Conservation (phyloP, 2,797 vertebrate species). For the Schizopygopsis malacanthus region DNA sequence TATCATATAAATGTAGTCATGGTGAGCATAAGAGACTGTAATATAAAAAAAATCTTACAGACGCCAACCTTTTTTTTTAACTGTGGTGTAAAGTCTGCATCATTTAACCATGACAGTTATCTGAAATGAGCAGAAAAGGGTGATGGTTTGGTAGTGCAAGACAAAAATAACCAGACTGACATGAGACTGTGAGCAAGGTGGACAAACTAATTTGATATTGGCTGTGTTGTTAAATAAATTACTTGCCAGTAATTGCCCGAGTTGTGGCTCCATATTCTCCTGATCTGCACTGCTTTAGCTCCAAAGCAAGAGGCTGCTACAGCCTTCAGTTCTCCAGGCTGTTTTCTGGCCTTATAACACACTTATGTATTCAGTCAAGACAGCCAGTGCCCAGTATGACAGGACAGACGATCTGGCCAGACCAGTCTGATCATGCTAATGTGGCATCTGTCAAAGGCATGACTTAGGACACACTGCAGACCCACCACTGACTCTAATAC, state of each 20-base stretch:
- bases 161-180: neutral
- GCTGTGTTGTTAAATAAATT: conserved; percentile 15
- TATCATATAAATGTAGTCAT: neutral
- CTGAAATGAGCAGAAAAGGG: neutral
- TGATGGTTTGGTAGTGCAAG: neutral
- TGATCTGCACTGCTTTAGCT: conserved; percentile 13
- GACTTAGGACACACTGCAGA: conserved; percentile 43
- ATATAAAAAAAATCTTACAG: neutral
- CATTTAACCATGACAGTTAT: neutral
- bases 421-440: conserved; percentile 57
- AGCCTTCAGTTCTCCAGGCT: conserved; percentile 23
- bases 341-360: conserved; percentile 23
- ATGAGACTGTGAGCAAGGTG: neutral
- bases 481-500: conserved; percentile 43
- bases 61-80: neutral
- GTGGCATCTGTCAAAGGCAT: conserved; percentile 54
- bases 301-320: neutral
- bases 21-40: neutral
- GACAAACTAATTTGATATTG: neutral
- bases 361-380: conserved; percentile 45
- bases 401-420: conserved; percentile 35
- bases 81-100: neutral
- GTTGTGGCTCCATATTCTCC: neutral
- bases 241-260: neutral
- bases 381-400: conserved; percentile 38